Conservation (phyloP, 2,113 vertebrate species). For the Microtus ochrogaster region DNA sequence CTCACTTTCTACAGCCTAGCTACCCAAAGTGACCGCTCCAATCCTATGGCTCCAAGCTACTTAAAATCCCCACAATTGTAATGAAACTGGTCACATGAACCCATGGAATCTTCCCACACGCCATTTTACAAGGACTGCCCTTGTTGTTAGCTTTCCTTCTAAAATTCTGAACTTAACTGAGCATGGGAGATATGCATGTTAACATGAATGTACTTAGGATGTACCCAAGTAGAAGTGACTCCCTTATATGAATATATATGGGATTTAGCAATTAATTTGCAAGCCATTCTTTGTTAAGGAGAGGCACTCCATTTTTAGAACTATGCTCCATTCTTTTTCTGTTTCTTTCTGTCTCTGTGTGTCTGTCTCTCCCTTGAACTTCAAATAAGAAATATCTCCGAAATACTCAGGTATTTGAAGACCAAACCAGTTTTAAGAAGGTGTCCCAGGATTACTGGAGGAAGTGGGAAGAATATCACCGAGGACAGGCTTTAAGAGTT, state of each 20-base stretch:
- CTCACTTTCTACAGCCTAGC: background rate
- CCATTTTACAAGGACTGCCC: background rate
- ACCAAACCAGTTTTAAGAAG: background rate
- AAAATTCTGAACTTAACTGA: background rate
- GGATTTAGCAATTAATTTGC: background rate
- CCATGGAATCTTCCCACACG: background rate
- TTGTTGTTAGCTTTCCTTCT: no score
- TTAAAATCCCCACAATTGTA: background rate
- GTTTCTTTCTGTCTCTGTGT: background rate
- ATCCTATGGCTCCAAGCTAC: background rate
- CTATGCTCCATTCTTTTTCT: background rate
- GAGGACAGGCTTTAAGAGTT: background rate
- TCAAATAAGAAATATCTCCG: background rate
- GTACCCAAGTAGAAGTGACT: background rate
- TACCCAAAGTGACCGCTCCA: background rate
- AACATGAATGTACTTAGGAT: background rate
- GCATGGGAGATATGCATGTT: background rate
- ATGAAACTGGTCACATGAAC: background rate
- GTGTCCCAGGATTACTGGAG: background rate
- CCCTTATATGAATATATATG: background rate
- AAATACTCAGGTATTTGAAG: background rate
- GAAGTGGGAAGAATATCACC: background rate
- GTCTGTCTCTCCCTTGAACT: background rate
- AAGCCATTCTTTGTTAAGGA: background rate
- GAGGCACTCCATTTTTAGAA: background rate